These are phyloP conservation scores for Oryzias sinensis DNA, from an alignment of 2,797 vertebrate species.

Conservation along the genomic window DNA sequence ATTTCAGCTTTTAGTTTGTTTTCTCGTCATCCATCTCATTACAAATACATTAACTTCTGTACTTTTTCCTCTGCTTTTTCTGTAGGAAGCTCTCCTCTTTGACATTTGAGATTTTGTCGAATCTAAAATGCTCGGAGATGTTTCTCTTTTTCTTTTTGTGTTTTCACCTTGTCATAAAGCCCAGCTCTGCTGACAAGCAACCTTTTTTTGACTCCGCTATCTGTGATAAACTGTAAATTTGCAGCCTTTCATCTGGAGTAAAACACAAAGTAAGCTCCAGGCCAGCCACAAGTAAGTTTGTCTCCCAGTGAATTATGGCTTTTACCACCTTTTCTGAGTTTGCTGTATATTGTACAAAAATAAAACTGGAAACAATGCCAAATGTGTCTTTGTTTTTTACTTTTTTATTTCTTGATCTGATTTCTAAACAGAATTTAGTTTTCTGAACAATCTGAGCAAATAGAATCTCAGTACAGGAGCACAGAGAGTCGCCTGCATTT, in stretches of 20 bases:
- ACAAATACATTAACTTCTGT: too few relatives aligned
- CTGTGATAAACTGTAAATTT: background rate
- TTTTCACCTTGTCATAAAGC: background rate
- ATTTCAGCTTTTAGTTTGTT: too few relatives aligned
- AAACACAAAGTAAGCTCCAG: background rate
- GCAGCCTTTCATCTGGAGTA: background rate
- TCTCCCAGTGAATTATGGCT: too few relatives aligned
- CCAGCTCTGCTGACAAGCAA: background rate
- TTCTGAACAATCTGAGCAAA: background rate
- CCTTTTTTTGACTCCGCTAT: background rate
- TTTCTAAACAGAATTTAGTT: too few relatives aligned
- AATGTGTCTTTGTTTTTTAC: too few relatives aligned
- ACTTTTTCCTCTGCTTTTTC: too few relatives aligned
- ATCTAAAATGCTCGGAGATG: background rate
- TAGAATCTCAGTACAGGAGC: slow-evolving; percentile 3
- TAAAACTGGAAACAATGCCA: too few relatives aligned
- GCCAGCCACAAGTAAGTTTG: too few relatives aligned
- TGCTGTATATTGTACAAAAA: too few relatives aligned
- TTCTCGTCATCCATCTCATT: too few relatives aligned
- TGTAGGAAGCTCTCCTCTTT: background rate
- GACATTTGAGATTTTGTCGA: background rate
- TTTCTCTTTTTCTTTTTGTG: background rate
- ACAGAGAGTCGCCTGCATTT: slow-evolving; percentile 5
- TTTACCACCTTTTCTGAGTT: too few relatives aligned
- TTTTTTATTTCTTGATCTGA: too few relatives aligned